Conservation (phyloP, 2,113 vertebrate genomes). For the Dryoscopus gambensis region DNA sequence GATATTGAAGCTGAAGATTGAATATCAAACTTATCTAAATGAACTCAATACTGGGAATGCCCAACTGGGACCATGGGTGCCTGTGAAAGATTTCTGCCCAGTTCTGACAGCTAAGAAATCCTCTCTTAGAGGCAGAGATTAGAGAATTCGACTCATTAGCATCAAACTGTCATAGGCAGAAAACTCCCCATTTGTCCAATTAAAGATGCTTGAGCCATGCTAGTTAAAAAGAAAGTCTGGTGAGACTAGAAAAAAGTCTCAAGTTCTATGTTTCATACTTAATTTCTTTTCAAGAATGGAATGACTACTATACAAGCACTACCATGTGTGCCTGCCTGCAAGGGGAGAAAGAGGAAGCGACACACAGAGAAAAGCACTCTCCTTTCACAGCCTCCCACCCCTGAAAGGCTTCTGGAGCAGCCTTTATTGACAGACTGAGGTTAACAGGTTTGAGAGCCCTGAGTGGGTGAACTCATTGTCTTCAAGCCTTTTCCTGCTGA, state of each 20-base stretch:
- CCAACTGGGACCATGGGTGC: not conserved
- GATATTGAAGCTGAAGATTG: not conserved
- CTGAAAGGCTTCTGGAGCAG: not conserved
- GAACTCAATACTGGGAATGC: not conserved
- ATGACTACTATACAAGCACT: not conserved
- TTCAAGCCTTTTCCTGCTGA: not conserved
- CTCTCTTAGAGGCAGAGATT: not conserved
- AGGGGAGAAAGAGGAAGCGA: not conserved
- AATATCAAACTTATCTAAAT: not conserved
- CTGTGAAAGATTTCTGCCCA: not conserved
- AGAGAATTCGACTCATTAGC: not conserved
- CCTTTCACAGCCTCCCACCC: not conserved
- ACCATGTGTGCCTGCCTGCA: not conserved
- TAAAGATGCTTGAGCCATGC: not conserved
- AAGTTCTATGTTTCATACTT: not conserved
- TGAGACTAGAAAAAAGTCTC: not conserved
- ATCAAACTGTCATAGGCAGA: not conserved
- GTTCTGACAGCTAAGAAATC: not conserved
- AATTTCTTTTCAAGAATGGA: not conserved
- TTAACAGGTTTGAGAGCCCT: not conserved
- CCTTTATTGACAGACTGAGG: not conserved
- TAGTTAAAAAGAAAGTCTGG: not conserved
- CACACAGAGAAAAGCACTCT: not conserved
- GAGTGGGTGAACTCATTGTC: not conserved
- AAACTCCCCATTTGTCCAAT: not conserved